Conservation (phyloP, 2,888 invertebrate species). For the Eilema caniola region DNA sequence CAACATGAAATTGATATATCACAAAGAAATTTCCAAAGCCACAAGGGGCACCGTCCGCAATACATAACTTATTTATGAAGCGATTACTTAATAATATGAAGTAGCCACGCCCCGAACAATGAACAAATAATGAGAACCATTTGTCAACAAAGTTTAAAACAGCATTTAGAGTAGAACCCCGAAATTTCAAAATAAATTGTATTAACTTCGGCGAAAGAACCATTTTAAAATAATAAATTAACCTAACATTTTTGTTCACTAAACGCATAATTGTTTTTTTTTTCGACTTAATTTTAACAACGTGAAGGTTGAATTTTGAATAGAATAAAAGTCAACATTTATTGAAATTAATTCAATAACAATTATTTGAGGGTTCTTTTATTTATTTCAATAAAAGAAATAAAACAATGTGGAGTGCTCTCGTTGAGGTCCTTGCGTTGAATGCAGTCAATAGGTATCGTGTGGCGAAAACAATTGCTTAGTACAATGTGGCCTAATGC, state of each 20-base stretch:
- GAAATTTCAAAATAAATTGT: slow-evolving; percentile 11
- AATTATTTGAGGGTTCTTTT: slow-evolving; percentile 21
- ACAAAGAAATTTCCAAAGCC: slow-evolving; percentile 12
- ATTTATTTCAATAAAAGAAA: slow-evolving; percentile 22
- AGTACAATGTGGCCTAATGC: slow-evolving; percentile 34
- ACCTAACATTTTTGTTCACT: not conserved
- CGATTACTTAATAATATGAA: slow-evolving; percentile 45
- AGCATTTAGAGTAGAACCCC: not conserved
- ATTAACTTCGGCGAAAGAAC: not conserved
- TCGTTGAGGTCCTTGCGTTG: slow-evolving; percentile 36
- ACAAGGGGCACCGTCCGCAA: slow-evolving; percentile 37
- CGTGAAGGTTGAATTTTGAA: not conserved
- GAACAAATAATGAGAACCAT: slow-evolving; percentile 32
- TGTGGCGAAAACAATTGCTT: slow-evolving; percentile 49
- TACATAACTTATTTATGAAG: slow-evolving; percentile 40
- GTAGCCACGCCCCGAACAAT: slow-evolving; percentile 52
- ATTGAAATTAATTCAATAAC: slow-evolving; percentile 17
- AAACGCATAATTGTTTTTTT: not conserved
- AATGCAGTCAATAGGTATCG: slow-evolving; percentile 55
- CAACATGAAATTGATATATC: not conserved
- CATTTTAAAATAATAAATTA: not conserved
- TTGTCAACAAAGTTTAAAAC: slow-evolving; percentile 22
- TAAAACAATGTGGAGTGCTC: slow-evolving; percentile 31
- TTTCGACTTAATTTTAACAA: not conserved
- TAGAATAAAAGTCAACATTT: slow-evolving; percentile 13